Percentiles rank a stretch among this genome's conserved stretches.
Conservation (phyloP, 2,113 vertebrate species). For the Aphyosemion australe region DNA sequence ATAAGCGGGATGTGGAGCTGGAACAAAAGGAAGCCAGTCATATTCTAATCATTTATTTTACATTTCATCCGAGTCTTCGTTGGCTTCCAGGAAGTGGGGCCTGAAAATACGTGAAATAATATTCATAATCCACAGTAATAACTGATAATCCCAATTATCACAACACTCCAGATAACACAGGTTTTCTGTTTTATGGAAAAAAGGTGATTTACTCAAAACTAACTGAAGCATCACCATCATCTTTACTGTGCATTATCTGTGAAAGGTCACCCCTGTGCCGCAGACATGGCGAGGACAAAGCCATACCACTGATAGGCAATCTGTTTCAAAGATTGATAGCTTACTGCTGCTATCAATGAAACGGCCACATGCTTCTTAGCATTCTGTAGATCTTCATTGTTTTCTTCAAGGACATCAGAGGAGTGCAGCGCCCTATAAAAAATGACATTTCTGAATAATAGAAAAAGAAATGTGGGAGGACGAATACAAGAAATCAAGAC, state of each 20-base stretch:
- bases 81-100: slow-evolving; percentile 28
- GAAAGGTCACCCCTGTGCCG: slow-evolving; percentile 63
- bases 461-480: slow-evolving; percentile 16
- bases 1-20: slow-evolving; percentile 56
- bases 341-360: slow-evolving; percentile 55
- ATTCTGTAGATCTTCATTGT: slow-evolving; percentile 65
- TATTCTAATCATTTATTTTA: slow-evolving; percentile 59
- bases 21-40: slow-evolving; percentile 62
- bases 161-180: slow-evolving; percentile 17
- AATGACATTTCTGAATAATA: slow-evolving; percentile 40
- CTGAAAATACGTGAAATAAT: slow-evolving; percentile 35
- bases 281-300: slow-evolving; percentile 61
- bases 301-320: slow-evolving; percentile 59
- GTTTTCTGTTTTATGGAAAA: background rate
- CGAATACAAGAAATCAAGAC: slow-evolving; percentile 33
- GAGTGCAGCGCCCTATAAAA: slow-evolving; percentile 36
- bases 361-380: slow-evolving; percentile 59
- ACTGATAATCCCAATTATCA: slow-evolving; percentile 40
- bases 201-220: slow-evolving; percentile 25
- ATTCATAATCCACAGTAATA: slow-evolving; percentile 40
- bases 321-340: slow-evolving; percentile 74
- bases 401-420: slow-evolving; percentile 63
- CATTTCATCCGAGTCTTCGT: slow-evolving; percentile 49
- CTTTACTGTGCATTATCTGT: slow-evolving; percentile 50
- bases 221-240: slow-evolving; percentile 37